Conservation (phyloP, 2,888 invertebrate species). For the Pollenia griseotomentosa region DNA sequence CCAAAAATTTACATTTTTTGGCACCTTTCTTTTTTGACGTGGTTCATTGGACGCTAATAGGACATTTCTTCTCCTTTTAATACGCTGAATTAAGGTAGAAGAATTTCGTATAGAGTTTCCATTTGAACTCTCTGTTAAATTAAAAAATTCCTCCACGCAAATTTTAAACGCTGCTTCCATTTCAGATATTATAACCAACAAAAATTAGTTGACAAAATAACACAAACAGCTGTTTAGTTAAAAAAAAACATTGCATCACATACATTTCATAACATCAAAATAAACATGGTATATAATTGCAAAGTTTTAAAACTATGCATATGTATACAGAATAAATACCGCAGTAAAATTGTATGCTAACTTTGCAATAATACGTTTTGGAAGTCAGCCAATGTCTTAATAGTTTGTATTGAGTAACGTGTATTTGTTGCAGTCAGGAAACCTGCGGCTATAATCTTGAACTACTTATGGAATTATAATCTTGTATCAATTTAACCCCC, state of each 20-base stretch:
- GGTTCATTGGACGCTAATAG: background rate
- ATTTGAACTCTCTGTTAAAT: background rate
- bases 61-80: background rate
- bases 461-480: too few relatives aligned
- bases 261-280: background rate
- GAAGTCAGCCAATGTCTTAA: too few relatives aligned
- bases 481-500: too few relatives aligned
- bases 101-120: background rate
- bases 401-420: too few relatives aligned
- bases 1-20: slow-evolving; percentile 6
- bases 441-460: too few relatives aligned
- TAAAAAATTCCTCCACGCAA: background rate
- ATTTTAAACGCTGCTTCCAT: background rate
- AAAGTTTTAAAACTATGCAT: background rate
- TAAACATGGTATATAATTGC: slow-evolving; percentile 10
- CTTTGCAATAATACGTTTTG: too few relatives aligned
- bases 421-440: too few relatives aligned
- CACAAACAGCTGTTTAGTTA: background rate
- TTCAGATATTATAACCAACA: background rate
- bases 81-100: too few relatives aligned
- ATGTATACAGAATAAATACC: too few relatives aligned
- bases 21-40: background rate
- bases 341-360: too few relatives aligned
- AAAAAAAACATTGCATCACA: background rate
- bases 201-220: background rate